A percentile compares a stretch with the other conserved stretches of the same genome.
These are phyloP conservation scores for Dioctria linearis DNA, from an alignment of 2,888 invertebrate genomes.

Conservation along the genomic window DNA sequence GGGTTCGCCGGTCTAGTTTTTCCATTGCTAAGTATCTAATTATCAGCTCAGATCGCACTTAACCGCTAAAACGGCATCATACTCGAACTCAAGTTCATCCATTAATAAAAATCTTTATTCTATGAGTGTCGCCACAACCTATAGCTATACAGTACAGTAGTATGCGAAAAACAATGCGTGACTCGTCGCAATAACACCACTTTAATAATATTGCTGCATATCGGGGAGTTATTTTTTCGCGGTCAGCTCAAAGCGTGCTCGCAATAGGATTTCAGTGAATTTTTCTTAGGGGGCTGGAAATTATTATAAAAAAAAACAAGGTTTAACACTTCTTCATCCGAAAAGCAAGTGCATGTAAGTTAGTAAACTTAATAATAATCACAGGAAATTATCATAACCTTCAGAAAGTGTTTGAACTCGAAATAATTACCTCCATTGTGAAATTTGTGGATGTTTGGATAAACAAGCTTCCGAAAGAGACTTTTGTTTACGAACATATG, in stretches of 20 bases:
- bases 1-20: not conserved
- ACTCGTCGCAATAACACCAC: not conserved
- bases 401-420: not conserved
- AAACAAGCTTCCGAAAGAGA: not conserved
- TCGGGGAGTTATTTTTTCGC: not conserved
- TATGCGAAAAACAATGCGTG: not conserved
- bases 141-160: not conserved
- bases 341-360: too few species aligned
- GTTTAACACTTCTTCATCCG: too few species aligned
- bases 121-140: not conserved
- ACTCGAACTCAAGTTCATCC: not conserved
- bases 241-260: not conserved
- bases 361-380: too few species aligned
- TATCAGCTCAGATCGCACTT: not conserved
- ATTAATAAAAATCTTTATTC: not conserved
- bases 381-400: not conserved
- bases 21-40: not conserved
- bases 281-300: too few species aligned
- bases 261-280: not conserved
- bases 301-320: too few species aligned
- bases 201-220: not conserved
- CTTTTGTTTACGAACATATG: conserved; percentile 7
- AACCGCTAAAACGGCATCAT: not conserved
- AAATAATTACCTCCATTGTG: not conserved
- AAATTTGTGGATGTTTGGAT: not conserved